These are phyloP conservation scores for Sprattus sprattus DNA, from an alignment of 2,113 vertebrate species.

Conservation along the genomic window DNA sequence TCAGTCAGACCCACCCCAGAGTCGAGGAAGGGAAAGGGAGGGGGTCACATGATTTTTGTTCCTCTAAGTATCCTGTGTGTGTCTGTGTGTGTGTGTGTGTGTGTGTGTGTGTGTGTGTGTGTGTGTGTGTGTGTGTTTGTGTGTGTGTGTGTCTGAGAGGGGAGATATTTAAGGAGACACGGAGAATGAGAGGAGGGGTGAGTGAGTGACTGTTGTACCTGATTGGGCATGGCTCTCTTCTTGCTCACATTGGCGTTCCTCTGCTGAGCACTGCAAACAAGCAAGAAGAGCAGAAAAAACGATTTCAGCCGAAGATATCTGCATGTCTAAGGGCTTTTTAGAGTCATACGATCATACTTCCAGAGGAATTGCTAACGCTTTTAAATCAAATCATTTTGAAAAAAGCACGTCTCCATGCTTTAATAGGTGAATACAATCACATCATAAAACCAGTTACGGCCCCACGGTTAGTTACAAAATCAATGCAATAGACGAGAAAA, in stretches of 20 bases:
- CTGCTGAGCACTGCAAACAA: slow-evolving; percentile 82
- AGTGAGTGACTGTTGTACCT: slow-evolving; percentile 65
- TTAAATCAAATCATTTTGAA: too few relatives aligned
- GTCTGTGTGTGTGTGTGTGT: background rate
- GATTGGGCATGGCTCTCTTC: slow-evolving; percentile 92
- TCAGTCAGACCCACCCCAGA: background rate
- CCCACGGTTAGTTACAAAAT: too few relatives aligned
- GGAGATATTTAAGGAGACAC: background rate
- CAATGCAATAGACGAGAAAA: too few relatives aligned
- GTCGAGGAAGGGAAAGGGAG: background rate
- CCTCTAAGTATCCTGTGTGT: background rate
- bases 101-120: slow-evolving; percentile 3
- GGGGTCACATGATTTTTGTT: background rate
- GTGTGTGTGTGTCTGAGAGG: background rate
- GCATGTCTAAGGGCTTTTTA: too few relatives aligned
- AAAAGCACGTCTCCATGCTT: too few relatives aligned
- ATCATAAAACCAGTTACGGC: too few relatives aligned
- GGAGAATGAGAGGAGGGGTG: slow-evolving; percentile 49
- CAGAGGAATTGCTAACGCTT: too few relatives aligned
- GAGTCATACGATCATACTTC: too few relatives aligned
- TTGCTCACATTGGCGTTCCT: slow-evolving; percentile 84
- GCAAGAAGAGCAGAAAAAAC: slow-evolving; percentile 9
- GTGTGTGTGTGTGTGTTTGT: background rate
- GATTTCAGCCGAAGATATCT: too few relatives aligned
- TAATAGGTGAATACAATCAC: too few relatives aligned